Percentiles rank a stretch among this genome's conserved stretches.
These are phyloP conservation scores for Ceratotherium simum DNA, from an alignment of 2,113 vertebrate species.

Conservation along the genomic window DNA sequence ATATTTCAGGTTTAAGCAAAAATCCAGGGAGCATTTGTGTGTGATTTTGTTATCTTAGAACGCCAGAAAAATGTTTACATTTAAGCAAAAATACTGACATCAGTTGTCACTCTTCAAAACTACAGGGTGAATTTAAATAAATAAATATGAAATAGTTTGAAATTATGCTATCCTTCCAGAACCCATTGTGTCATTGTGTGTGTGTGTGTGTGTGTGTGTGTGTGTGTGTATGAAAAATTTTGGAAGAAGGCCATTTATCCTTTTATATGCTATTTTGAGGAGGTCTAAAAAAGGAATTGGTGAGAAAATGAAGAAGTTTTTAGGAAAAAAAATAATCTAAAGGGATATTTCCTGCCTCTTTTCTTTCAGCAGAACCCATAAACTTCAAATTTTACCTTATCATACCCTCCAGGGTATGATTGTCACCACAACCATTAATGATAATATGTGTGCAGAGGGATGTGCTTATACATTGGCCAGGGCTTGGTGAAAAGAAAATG, in stretches of 20 bases:
- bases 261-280: slow-evolving; percentile 31
- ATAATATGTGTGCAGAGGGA: background rate
- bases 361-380: background rate
- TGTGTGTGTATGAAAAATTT: background rate
- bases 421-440: background rate
- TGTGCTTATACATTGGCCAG: background rate
- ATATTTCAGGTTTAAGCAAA: slow-evolving; percentile 11
- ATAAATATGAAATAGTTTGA: slow-evolving; percentile 46
- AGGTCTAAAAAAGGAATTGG: background rate
- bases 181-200: background rate
- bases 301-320: background rate
- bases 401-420: too few relatives aligned
- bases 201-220: background rate
- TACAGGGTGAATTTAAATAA: slow-evolving; percentile 5
- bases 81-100: background rate
- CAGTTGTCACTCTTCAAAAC: slow-evolving; percentile 4
- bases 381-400: background rate
- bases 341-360: background rate
- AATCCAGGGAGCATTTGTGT: background rate
- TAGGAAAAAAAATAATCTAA: background rate
- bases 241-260: background rate
- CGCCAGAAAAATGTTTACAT: background rate
- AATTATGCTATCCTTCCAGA: background rate
- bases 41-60: slow-evolving; percentile 22
- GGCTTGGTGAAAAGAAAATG: background rate